Percentiles rank a stretch among this genome's conserved stretches.
phyloP scores from a whole-genome alignment of 1,140 invertebrate species.

The Drosophila nigrodunni region DNA sequence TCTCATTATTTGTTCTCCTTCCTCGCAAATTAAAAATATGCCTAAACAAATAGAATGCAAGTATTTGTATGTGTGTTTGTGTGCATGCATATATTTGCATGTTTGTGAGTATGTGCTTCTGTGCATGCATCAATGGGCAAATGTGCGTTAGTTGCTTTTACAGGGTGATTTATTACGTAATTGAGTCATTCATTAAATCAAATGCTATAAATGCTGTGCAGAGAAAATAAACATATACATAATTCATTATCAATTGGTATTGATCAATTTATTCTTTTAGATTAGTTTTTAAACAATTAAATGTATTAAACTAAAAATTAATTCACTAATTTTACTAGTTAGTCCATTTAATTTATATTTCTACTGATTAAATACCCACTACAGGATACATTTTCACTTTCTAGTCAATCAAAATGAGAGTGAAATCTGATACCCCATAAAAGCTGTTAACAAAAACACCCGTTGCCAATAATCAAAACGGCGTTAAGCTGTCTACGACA shows the following conservation, averaged over 20 bases:
- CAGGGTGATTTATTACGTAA: constrained; percentile 47
- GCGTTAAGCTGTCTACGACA: constrained; percentile 28
- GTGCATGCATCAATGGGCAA: constrained; percentile 37
- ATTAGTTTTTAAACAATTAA: no score
- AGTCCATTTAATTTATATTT: no score
- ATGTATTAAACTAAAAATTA: no score
- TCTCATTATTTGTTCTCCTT: constrained; percentile 82
- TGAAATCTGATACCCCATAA: neutral
- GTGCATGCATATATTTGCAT: constrained; percentile 13
- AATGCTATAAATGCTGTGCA: neutral
- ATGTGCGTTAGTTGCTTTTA: constrained; percentile 61
- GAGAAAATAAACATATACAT: neutral
- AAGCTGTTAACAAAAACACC: constrained; percentile 22
- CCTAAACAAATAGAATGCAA: constrained; percentile 78
- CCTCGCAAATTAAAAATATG: constrained; percentile 82
- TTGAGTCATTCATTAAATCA: neutral
- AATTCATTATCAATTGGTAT: no score
- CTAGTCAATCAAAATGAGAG: constrained; percentile 2
- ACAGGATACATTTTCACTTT: constrained; percentile 3
- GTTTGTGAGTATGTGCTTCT: constrained; percentile 15
- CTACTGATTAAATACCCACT: neutral
- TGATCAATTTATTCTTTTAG: no score
- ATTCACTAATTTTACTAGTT: no score
- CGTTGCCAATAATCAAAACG: constrained; percentile 37
- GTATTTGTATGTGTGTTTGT: neutral